Conservation (phyloP, 2,797 vertebrate genomes). For the Rhinogobio ventralis region DNA sequence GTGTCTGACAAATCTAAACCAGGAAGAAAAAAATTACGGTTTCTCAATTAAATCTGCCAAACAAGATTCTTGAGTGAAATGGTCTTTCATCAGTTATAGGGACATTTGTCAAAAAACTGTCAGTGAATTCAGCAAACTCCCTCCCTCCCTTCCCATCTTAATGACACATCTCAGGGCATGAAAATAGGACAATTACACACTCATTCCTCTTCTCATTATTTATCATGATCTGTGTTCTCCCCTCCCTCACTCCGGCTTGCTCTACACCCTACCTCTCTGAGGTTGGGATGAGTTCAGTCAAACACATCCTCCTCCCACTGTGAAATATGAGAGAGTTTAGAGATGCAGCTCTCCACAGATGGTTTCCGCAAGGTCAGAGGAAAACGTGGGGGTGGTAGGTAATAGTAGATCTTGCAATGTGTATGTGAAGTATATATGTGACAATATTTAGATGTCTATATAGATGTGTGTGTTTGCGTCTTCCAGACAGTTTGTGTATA, state of each 20-base stretch:
- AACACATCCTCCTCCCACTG: slow-evolving; percentile 17
- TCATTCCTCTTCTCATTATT: slow-evolving; percentile 77
- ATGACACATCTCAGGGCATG: slow-evolving; percentile 71
- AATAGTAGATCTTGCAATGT: neutral
- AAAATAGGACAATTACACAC: slow-evolving; percentile 58
- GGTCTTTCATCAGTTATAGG: slow-evolving; percentile 66
- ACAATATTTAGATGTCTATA: neutral
- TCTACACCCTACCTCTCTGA: slow-evolving; percentile 14
- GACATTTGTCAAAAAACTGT: slow-evolving; percentile 57
- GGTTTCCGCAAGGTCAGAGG: slow-evolving; percentile 50
- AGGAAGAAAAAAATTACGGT: slow-evolving; percentile 70
- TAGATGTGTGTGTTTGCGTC: neutral
- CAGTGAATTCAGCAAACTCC: slow-evolving; percentile 60
- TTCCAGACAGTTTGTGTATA: neutral
- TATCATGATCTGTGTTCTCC: slow-evolving; percentile 68
- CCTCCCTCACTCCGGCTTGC: slow-evolving; percentile 38
- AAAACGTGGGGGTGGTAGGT: slow-evolving; percentile 56
- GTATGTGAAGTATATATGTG: neutral
- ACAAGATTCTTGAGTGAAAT: slow-evolving; percentile 50
- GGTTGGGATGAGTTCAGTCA: slow-evolving; percentile 21
- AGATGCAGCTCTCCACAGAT: slow-evolving; percentile 20
- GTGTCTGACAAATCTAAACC: slow-evolving; percentile 64
- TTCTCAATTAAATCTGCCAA: slow-evolving; percentile 70
- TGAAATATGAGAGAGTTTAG: slow-evolving; percentile 20
- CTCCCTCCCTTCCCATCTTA: slow-evolving; percentile 65